These are phyloP conservation scores for Melanostoma mellinum DNA, from an alignment of 2,888 invertebrate species.

Conservation along the genomic window DNA sequence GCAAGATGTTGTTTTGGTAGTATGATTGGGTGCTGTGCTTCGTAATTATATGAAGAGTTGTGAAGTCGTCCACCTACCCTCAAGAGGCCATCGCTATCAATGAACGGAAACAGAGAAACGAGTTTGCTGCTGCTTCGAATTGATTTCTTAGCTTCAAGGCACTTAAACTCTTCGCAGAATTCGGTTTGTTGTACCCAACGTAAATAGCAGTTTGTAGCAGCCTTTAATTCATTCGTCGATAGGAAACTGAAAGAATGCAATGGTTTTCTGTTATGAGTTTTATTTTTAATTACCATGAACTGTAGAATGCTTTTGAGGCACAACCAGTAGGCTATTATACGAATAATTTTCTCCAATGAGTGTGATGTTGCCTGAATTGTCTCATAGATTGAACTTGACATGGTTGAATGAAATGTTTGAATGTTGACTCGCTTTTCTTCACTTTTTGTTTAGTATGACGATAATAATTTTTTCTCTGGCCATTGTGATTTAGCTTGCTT, in stretches of 20 bases:
- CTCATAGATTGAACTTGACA: neutral
- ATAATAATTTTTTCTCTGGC: neutral
- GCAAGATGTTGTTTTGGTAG: too few relatives aligned
- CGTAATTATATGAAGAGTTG: neutral
- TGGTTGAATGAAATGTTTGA: neutral
- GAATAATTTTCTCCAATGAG: neutral
- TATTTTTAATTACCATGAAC: neutral
- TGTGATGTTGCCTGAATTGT: neutral
- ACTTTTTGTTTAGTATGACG: neutral
- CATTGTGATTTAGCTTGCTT: neutral
- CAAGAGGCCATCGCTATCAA: conserved; percentile 1
- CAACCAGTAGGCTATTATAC: neutral
- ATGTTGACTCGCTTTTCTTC: conserved; percentile 1
- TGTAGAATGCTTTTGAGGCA: neutral
- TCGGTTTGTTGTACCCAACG: neutral
- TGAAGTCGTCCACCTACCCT: conserved; percentile 26
- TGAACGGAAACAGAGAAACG: neutral
- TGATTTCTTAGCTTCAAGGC: neutral
- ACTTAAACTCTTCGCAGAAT: neutral
- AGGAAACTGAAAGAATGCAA: too few relatives aligned
- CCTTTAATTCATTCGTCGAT: too few relatives aligned
- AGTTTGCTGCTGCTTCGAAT: neutral
- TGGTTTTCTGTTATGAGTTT: neutral
- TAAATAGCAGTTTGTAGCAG: too few relatives aligned
- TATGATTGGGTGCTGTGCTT: too few relatives aligned